These are phyloP conservation scores for Drosophila mimetica DNA, from an alignment of 2,888 invertebrate species.

Conservation along the genomic window DNA sequence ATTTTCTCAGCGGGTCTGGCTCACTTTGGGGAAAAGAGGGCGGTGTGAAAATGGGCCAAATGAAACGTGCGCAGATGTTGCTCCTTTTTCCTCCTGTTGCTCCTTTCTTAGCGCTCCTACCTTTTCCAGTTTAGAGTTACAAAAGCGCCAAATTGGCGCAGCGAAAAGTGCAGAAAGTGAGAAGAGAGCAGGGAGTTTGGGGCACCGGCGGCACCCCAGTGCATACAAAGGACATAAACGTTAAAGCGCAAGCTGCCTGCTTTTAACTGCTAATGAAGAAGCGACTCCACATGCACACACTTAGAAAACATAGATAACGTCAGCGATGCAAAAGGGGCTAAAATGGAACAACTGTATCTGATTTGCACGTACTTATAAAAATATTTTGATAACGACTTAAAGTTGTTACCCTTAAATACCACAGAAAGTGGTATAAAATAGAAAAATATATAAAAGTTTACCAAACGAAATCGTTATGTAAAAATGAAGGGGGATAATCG, in stretches of 20 bases:
- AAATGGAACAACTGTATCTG: constrained; percentile 12
- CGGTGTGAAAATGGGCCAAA: constrained; percentile 57
- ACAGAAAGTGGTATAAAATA: background rate
- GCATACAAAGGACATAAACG: constrained; percentile 42
- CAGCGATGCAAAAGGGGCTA: background rate
- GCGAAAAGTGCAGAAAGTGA: constrained; percentile 32
- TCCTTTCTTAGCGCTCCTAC: constrained; percentile 10
- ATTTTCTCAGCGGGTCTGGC: constrained; percentile 15
- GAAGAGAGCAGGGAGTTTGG: constrained; percentile 2
- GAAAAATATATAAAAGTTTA: too few species aligned
- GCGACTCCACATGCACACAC: constrained; percentile 9
- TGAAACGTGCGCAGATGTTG: constrained; percentile 63
- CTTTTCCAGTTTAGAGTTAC: constrained; percentile 49
- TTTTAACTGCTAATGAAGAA: constrained; percentile 67
- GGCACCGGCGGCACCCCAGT: background rate
- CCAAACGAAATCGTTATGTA: background rate
- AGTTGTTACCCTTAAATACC: background rate
- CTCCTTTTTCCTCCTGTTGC: constrained; percentile 20
- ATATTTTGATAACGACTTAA: too few species aligned
- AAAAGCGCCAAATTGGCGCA: constrained; percentile 60
- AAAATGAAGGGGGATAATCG: background rate
- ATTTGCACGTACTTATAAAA: constrained; percentile 8
- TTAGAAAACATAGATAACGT: background rate
- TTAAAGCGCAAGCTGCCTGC: constrained; percentile 18
- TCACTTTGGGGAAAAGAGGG: background rate